Conservation (phyloP, 2,888 invertebrate species). For the Xestia ashworthii region DNA sequence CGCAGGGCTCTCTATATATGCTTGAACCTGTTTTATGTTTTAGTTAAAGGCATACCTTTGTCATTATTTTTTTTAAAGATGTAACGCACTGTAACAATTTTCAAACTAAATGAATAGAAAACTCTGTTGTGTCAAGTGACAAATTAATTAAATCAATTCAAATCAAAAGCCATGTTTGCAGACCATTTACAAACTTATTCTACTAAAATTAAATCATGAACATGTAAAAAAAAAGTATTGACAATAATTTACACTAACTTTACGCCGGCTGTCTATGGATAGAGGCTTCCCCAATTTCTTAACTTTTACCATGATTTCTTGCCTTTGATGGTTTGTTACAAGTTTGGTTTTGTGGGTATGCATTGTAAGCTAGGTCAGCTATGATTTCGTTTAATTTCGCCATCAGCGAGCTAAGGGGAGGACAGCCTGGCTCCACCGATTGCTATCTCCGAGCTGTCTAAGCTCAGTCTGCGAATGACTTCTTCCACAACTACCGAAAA, state of each 20-base stretch:
- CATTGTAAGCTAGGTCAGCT: background rate
- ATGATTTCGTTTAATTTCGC: background rate
- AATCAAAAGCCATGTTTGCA: background rate
- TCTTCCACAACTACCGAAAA: background rate
- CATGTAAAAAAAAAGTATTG: background rate
- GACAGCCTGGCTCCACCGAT: background rate
- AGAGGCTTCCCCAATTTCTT: background rate
- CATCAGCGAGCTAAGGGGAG: background rate
- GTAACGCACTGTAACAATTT: background rate
- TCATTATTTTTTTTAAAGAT: background rate
- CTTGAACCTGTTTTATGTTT: background rate
- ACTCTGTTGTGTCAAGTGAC: background rate
- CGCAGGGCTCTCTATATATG: constrained; percentile 64
- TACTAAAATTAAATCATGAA: background rate
- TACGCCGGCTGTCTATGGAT: too few relatives aligned
- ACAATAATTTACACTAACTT: background rate
- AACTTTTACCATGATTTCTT: background rate
- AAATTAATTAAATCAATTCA: background rate
- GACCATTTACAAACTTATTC: background rate
- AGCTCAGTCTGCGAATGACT: background rate
- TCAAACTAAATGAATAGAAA: background rate
- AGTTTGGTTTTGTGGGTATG: background rate
- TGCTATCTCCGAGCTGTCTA: background rate
- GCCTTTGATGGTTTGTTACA: background rate
- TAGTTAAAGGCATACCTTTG: background rate